A percentile compares a stretch with the other conserved stretches of the same genome.
These are phyloP conservation scores for Thera britannica DNA, from an alignment of 2,888 invertebrate genomes.

Conservation along the genomic window DNA sequence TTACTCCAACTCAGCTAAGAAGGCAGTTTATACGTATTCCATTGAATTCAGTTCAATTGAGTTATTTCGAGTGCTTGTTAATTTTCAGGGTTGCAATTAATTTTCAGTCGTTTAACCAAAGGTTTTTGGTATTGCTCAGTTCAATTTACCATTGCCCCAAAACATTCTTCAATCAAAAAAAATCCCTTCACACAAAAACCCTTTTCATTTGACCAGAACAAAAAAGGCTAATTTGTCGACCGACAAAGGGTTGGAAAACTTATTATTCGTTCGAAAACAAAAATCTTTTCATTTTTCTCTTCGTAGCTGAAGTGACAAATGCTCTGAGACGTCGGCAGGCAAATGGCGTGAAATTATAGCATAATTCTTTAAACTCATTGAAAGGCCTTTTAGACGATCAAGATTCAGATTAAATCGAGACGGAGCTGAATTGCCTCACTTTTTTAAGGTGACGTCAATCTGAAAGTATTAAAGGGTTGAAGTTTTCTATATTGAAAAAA, in stretches of 20 bases:
- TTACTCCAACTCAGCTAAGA: no score
- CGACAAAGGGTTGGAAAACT: constrained; percentile 43
- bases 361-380: constrained; percentile 49
- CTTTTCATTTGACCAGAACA: constrained; percentile 57
- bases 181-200: constrained; percentile 43
- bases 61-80: neutral
- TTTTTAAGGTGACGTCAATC: neutral
- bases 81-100: neutral
- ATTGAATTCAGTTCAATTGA: neutral
- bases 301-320: constrained; percentile 30
- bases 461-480: no score
- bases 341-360: constrained; percentile 52
- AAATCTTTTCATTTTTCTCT: constrained; percentile 32
- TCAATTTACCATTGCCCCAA: constrained; percentile 4
- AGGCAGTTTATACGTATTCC: no score
- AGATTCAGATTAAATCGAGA: constrained; percentile 2
- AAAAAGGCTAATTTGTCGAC: constrained; percentile 64
- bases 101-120: constrained; percentile 1
- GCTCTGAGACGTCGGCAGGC: constrained; percentile 28
- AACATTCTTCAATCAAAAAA: constrained; percentile 26
- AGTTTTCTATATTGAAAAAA: no score
- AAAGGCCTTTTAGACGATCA: constrained; percentile 12
- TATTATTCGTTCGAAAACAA: constrained; percentile 41
- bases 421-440: neutral
- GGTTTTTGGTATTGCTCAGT: constrained; percentile 5